Base-by-base conservation (phyloP, 2,797 vertebrate species). In the Hippocampus kuda region DNA sequence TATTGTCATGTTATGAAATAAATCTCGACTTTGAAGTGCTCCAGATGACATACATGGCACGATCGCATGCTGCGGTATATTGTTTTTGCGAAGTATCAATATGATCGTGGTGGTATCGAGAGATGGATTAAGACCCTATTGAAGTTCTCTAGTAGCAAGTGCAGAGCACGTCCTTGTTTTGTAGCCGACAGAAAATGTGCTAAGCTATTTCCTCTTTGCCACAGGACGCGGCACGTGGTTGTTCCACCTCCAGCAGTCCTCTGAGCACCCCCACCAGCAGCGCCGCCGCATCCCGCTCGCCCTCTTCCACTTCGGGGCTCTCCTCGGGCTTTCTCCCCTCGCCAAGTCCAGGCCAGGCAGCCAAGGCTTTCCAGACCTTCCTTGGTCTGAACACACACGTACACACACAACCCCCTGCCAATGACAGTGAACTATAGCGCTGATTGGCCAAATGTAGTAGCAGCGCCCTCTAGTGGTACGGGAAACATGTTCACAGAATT, bases 251-350 rank as follows among this genome's bases (percentile, higher is more conserved):
- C 1, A 91, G 91, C 66, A 94, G 93, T 82, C 92, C 92, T 0
- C 85, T 94, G 75, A 93, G 91, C 74, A 94, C 93, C 0, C 92
- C 93, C 68, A 92, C 87, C 84, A 92, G 90, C 65, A 93, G 93
- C 27, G 89, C 90, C 0, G 89, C 87, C 77, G 87, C 91, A 0
- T 79, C 89, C 0, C 91, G 90, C 73, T 94, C 92, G 1, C 91
- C 92, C 24, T 95, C 94, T 0, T 91, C 92, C 85, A 92, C 92
- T 83, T 93, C 91, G 0, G 91, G 90, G 44, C 91, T 91, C 76
- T 93, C 94, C 70, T 97, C 94, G 0, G 93, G 95, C 74, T 94
- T 96, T 1, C 82, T 89, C 61, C 92, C 93, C 77, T 97, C 94
- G 77, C 88, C 93, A 60, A 93, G 93, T 77, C 86, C 90, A 70